These are phyloP conservation scores for Orbicella faveolata DNA, from an alignment of 64 coral and sea anemone species.

Conservation along the genomic window DNA sequence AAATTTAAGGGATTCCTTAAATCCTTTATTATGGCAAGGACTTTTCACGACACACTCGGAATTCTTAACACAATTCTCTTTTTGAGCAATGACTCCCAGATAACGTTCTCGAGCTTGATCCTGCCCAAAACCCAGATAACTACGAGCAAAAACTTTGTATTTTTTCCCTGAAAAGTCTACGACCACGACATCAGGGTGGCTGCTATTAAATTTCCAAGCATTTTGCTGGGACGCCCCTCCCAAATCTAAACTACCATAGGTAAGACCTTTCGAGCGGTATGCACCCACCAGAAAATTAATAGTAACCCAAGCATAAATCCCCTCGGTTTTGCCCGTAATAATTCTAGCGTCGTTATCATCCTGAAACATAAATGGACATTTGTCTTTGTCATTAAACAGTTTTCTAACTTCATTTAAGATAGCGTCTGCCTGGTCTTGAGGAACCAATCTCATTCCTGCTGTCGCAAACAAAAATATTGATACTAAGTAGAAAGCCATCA, in stretches of 20 bases:
- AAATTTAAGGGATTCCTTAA: neutral
- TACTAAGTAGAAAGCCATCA: no score
- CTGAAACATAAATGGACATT: conserved; percentile 32
- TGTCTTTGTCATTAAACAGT: conserved; percentile 13
- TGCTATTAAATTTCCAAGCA: neutral
- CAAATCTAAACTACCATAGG: conserved; percentile 32
- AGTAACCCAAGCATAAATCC: conserved; percentile 35
- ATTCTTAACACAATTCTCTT: neutral
- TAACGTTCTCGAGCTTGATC: conserved; percentile 25
- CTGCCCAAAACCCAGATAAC: conserved; percentile 44
- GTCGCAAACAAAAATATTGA: conserved; percentile 38
- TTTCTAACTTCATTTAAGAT: conserved; percentile 36
- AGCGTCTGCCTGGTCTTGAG: neutral
- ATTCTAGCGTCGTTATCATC: neutral
- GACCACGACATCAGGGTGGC: neutral
- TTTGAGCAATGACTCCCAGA: neutral
- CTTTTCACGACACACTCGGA: neutral
- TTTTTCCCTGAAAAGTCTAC: neutral
- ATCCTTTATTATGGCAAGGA: conserved; percentile 47
- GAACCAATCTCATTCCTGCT: conserved; percentile 43
- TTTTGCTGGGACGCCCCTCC: conserved; percentile 56
- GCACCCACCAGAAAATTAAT: conserved; percentile 39
- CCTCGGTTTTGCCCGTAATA: conserved; percentile 18
- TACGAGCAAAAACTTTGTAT: conserved; percentile 16
- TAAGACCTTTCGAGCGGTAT: neutral